Evolutionary conservation across 2,797 vertebrate genomes (phyloP).

Genomic region (Parotocinclus haroldoi): DNA sequence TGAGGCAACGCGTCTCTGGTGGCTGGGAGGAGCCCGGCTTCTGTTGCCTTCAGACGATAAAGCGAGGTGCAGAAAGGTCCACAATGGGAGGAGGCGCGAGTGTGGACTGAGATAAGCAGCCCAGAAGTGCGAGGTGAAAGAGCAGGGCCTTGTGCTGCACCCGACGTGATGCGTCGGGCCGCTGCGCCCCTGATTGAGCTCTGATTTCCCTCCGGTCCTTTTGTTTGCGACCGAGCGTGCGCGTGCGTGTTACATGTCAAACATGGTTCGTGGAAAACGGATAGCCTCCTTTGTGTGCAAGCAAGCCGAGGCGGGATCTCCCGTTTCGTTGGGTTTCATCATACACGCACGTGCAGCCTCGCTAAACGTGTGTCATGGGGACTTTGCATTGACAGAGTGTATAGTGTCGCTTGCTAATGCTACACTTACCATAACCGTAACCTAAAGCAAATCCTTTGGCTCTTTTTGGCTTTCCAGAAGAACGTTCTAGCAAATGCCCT

Average conservation of each 20-base stretch:
- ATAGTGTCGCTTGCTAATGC: too few species aligned
- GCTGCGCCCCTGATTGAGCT: conserved; percentile 25
- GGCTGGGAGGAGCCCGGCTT: conserved; percentile 49
- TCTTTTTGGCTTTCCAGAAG: neutral
- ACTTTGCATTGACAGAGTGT: too few species aligned
- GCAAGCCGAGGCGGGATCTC: conserved; percentile 13
- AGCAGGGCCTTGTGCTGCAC: conserved; percentile 21
- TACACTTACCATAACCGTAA: too few species aligned
- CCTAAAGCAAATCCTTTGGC: too few species aligned
- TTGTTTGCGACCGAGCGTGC: conserved; percentile 15
- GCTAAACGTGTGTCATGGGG: neutral
- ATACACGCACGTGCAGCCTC: neutral
- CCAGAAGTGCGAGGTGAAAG: conserved; percentile 42
- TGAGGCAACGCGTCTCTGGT: conserved; percentile 60
- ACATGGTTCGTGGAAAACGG: conserved; percentile 18
- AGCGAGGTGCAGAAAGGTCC: conserved; percentile 30
- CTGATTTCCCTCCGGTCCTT: neutral
- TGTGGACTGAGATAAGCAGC: conserved; percentile 40
- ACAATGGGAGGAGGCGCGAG: conserved; percentile 49
- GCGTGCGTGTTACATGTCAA: conserved; percentile 22
- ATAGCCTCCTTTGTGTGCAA: conserved; percentile 17
- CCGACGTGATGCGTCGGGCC: conserved; percentile 16
- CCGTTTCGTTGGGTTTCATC: neutral
- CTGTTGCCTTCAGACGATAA: conserved; percentile 55
- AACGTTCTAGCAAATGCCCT: too few species aligned